These are phyloP conservation scores for Stratiolaelaps scimitus DNA, from an alignment of 1,140 invertebrate species.

Conservation along the genomic window DNA sequence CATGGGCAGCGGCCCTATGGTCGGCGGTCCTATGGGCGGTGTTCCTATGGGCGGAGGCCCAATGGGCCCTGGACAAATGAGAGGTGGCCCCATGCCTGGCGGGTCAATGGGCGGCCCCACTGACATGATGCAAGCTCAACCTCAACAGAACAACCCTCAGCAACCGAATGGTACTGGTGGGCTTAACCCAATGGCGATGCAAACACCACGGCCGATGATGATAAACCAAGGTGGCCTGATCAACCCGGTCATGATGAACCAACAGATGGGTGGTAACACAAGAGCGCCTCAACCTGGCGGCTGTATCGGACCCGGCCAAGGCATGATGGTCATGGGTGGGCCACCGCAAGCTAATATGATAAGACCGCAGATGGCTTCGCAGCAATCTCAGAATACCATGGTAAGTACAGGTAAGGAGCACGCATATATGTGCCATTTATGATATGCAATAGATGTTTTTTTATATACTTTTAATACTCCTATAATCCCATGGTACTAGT, in stretches of 20 bases:
- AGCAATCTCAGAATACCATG: slow-evolving; percentile 10
- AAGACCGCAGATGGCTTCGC: slow-evolving; percentile 3
- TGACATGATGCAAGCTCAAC: slow-evolving; percentile 21
- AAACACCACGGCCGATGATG: slow-evolving; percentile 30
- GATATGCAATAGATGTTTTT: too few species aligned
- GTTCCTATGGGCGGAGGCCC: slow-evolving; percentile 27
- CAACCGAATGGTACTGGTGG: slow-evolving; percentile 32
- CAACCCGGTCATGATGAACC: slow-evolving; percentile 7
- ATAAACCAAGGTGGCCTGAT: not conserved
- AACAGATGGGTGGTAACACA: slow-evolving; percentile 1
- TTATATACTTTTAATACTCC: too few species aligned
- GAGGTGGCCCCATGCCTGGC: slow-evolving; percentile 24
- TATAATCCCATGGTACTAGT: too few species aligned
- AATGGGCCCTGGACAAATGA: too few species aligned
- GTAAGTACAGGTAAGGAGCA: not conserved
- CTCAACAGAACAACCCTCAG: slow-evolving; percentile 30
- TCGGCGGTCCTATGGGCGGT: slow-evolving; percentile 20
- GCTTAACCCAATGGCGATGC: slow-evolving; percentile 35
- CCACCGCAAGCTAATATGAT: not conserved
- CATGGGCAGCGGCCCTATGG: not conserved
- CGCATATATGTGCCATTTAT: too few species aligned
- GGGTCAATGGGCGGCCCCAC: slow-evolving; percentile 6
- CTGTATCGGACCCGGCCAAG: not conserved
- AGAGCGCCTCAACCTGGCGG: not conserved
- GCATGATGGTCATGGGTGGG: slow-evolving; percentile 16